These are phyloP conservation scores for Istiophorus platypterus DNA, from an alignment of 2,113 vertebrate species.

Conservation along the genomic window DNA sequence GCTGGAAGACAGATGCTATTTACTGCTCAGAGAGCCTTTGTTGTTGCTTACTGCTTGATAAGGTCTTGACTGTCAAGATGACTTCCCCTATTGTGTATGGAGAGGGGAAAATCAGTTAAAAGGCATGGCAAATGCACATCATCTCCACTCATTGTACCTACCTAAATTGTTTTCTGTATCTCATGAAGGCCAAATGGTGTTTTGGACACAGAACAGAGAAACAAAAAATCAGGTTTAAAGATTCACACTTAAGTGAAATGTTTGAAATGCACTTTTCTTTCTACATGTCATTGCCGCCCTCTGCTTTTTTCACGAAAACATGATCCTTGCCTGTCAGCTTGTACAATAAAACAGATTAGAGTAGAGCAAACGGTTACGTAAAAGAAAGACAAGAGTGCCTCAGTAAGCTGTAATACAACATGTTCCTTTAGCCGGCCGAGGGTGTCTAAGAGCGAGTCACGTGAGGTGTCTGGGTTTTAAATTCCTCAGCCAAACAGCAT, in stretches of 20 bases:
- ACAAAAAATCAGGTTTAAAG: constrained; percentile 18
- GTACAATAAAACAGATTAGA: constrained; percentile 63
- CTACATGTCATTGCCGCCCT: constrained; percentile 36
- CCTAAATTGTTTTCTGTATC: constrained; percentile 37
- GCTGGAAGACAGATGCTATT: constrained; percentile 70
- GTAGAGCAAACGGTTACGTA: constrained; percentile 20
- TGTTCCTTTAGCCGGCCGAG: constrained; percentile 65
- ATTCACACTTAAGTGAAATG: constrained; percentile 58
- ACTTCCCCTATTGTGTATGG: constrained; percentile 52
- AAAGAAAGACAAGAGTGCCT: constrained; percentile 42
- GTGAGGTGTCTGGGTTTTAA: constrained; percentile 71
- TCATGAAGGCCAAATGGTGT: constrained; percentile 40
- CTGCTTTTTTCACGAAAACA: constrained; percentile 43
- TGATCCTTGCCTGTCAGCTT: constrained; percentile 49
- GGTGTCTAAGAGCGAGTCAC: constrained; percentile 77
- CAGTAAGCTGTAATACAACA: constrained; percentile 63
- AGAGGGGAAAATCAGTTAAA: constrained; percentile 38
- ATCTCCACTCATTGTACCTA: constrained; percentile 30
- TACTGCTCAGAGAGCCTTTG: constrained; percentile 61
- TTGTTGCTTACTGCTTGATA: constrained; percentile 70
- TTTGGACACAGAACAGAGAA: constrained; percentile 35
- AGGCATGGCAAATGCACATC: constrained; percentile 29
- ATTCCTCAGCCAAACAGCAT: constrained; percentile 68
- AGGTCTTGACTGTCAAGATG: constrained; percentile 65
- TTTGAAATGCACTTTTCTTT: constrained; percentile 55